Conservation (phyloP, 2,888 invertebrate species). For the Thumatha senex region DNA sequence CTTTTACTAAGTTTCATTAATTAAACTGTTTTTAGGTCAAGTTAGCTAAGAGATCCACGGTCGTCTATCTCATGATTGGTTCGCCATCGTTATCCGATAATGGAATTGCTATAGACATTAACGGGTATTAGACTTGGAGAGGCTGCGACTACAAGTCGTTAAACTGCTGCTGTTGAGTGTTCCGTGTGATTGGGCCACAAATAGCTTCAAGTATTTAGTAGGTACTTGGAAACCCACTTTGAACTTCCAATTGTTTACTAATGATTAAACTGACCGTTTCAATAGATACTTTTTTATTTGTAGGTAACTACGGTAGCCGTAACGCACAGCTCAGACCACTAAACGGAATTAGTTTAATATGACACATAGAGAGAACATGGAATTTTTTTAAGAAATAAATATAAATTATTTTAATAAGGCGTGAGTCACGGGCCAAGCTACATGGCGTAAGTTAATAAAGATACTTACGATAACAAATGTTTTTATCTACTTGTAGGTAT, state of each 20-base stretch:
- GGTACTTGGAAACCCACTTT: not conserved
- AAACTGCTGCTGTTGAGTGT: conserved; percentile 12
- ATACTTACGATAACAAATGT: too few species aligned
- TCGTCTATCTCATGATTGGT: conserved; percentile 34
- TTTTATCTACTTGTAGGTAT: too few species aligned
- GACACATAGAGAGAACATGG: too few species aligned
- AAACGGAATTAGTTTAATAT: too few species aligned
- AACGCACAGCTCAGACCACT: too few species aligned
- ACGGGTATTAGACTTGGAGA: too few species aligned
- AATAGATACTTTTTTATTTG: too few species aligned
- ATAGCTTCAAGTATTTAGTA: not conserved
- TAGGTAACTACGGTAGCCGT: too few species aligned
- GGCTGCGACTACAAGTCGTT: conserved; percentile 3
- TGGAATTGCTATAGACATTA: conserved; percentile 32
- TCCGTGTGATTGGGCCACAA: not conserved
- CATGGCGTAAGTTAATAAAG: too few species aligned
- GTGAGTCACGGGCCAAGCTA: too few species aligned
- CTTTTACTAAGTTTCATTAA: conserved; percentile 14
- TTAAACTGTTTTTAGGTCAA: conserved; percentile 16
- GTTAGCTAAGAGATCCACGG: conserved; percentile 30
- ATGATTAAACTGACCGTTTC: not conserved
- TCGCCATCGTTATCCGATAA: conserved; percentile 37
- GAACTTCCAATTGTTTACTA: not conserved
- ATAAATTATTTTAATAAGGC: too few species aligned
- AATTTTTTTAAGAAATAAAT: too few species aligned